Base-by-base conservation (phyloP, 2,888 invertebrate genomes). In the Clivina fossor region DNA sequence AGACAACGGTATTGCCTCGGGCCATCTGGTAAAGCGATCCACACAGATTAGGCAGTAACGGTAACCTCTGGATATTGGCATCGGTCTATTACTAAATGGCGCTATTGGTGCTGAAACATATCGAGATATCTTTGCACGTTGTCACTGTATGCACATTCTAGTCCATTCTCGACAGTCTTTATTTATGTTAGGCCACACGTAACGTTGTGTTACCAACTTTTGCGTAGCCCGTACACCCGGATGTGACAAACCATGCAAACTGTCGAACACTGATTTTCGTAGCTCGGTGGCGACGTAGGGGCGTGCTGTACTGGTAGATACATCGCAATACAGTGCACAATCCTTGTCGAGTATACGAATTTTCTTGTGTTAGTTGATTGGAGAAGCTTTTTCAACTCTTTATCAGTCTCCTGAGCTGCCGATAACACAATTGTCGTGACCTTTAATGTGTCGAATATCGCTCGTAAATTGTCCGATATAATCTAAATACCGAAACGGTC, bases 391-490 rank as follows among this genome's bases (percentile, higher is more conserved):
- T 26, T 8, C 26, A 26, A 8, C 7, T 26, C 8, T n/a, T 41
- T 19, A 0, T 74, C 72, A 71, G 57, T 73, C 72, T 1, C 59
- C 24, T 15, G 61, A 57, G 7, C 57, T 56, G 28, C 54, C 48
- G 40, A 57, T 49, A 32, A 20, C 22, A 0, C 65, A 59, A 30
- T 72, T 70, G 16, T 66, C 61, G 33, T 62, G 60, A 0, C 69
- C 67, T 3, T 64, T 37, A 2, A 72, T 61, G 56, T 72, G 64
- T 3, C 68, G 49, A n/a, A 63, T 30, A 30, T 46, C 20, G 4
- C 18, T 16, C n/a, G 19, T 69, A 58, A 71, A 71, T 54, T 72
- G 68, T 0, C 63, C 41, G 11, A 72, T 69, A 11, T 60, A 68
- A 37, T 67, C 63, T 1, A 73, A 57, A n/a, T 72, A 64, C 2